A percentile compares a stretch with the other conserved stretches of the same genome.
phyloP scores from a whole-genome alignment of 2,888 invertebrate species.

The Spisula solida region DNA sequence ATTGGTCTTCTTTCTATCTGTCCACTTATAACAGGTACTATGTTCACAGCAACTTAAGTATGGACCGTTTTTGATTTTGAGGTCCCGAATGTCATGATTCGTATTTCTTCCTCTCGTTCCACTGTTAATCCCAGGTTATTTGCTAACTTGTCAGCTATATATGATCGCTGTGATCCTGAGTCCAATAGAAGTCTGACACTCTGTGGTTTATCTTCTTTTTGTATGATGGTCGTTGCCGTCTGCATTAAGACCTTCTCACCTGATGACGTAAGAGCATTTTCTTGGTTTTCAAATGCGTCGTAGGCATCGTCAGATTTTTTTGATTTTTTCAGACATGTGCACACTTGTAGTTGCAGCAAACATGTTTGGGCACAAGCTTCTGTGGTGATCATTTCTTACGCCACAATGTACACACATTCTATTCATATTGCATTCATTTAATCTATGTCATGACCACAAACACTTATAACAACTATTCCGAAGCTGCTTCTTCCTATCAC shows the following conservation, averaged over 20 bases:
- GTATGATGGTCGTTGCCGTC: too few species aligned
- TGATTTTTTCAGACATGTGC: too few species aligned
- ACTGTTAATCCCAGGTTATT: neutral
- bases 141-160: neutral
- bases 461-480: too few species aligned
- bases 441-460: too few species aligned
- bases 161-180: neutral
- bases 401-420: neutral
- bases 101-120: constrained; percentile 1
- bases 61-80: too few species aligned
- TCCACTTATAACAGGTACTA: too few species aligned
- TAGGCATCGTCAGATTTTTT: too few species aligned
- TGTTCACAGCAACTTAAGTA: too few species aligned
- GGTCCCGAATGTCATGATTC: neutral
- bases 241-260: too few species aligned
- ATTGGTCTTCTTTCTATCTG: too few species aligned
- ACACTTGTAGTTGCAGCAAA: neutral
- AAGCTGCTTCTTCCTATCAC: neutral
- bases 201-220: neutral
- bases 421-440: neutral
- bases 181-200: neutral
- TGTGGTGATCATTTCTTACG: neutral
- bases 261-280: too few species aligned
- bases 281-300: too few species aligned
- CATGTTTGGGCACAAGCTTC: neutral